These are phyloP conservation scores for Oceanites oceanicus DNA, from an alignment of 2,113 vertebrate genomes.

Conservation along the genomic window DNA sequence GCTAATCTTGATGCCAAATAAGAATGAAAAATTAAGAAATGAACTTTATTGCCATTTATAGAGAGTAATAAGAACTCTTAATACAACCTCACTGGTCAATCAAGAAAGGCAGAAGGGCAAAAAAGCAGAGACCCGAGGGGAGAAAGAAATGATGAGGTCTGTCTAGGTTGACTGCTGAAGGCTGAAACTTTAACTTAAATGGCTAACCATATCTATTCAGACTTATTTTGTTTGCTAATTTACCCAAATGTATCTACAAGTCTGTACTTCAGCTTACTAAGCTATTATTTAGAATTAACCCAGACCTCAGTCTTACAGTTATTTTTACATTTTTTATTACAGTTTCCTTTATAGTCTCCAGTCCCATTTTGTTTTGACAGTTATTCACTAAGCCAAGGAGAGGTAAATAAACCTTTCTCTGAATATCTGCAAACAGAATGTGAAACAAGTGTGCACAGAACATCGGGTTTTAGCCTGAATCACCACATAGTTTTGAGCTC, in stretches of 20 bases:
- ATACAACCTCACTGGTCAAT: background rate
- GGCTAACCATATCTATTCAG: background rate
- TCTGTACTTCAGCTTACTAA: background rate
- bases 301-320: background rate
- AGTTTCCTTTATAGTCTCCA: background rate
- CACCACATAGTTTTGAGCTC: background rate
- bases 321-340: background rate
- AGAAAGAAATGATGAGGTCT: background rate
- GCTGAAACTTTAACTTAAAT: background rate
- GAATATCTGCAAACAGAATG: background rate
- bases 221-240: background rate
- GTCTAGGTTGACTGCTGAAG: background rate
- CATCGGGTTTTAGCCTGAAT: background rate
- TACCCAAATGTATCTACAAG: background rate
- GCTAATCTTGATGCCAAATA: background rate
- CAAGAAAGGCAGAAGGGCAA: background rate
- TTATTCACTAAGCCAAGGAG: background rate
- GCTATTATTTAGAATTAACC: background rate
- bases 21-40: background rate
- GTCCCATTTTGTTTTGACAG: background rate
- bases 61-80: background rate
- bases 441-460: background rate
- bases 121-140: background rate
- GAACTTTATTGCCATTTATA: background rate
- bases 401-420: background rate